Percentiles rank a stretch among this genome's conserved stretches.
These are phyloP conservation scores for Ectobius pallidus DNA, from an alignment of 2,888 invertebrate species.

Conservation along the genomic window DNA sequence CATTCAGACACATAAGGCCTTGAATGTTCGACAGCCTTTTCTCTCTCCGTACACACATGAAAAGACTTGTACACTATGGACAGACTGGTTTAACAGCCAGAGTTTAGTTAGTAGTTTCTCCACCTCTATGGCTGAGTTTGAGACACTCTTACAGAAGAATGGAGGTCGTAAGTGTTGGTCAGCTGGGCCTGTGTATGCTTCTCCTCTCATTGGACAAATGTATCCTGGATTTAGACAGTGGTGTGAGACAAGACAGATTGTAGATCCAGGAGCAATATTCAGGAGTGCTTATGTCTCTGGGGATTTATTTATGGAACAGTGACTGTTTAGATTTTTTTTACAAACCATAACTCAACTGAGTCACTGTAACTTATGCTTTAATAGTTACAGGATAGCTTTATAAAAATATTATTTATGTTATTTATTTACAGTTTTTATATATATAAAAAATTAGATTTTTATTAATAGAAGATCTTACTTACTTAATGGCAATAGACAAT, in stretches of 20 bases:
- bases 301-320: constrained; percentile 23
- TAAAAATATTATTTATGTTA: no score
- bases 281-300: constrained; percentile 40
- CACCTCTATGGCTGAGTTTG: constrained; percentile 39
- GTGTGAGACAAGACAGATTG: constrained; percentile 23
- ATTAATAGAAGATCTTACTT: no score
- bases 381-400: no score
- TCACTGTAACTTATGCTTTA: no score
- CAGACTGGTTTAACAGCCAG: constrained; percentile 39
- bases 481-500: no score
- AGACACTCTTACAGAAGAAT: constrained; percentile 38
- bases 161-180: constrained; percentile 42
- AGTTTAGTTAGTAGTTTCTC: constrained; percentile 33
- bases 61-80: constrained; percentile 36
- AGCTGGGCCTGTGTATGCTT: constrained; percentile 39
- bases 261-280: constrained; percentile 37
- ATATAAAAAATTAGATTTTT: no score
- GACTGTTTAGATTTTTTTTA: no score
- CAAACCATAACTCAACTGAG: no score
- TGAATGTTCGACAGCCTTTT: constrained; percentile 20
- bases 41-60: constrained; percentile 33
- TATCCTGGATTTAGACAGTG: constrained; percentile 40
- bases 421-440: no score
- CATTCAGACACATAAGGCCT: constrained; percentile 32
- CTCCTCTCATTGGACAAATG: constrained; percentile 36